These are phyloP conservation scores for Pterophyllum scalare DNA, from an alignment of 2,113 vertebrate genomes.

Conservation along the genomic window DNA sequence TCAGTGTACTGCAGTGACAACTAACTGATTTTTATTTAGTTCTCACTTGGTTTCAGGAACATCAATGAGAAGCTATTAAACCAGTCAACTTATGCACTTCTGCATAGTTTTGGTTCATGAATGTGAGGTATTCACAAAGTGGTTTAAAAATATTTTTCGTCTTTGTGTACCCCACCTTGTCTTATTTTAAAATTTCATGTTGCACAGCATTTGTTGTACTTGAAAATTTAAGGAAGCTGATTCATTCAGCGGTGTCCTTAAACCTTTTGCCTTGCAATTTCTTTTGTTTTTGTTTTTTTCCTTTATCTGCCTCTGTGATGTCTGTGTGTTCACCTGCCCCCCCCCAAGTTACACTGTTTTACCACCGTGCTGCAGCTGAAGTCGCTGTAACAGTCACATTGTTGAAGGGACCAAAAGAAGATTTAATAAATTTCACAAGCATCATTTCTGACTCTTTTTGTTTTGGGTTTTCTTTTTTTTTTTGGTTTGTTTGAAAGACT, in stretches of 20 bases:
- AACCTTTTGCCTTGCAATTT: slow-evolving; percentile 12
- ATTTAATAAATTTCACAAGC: slow-evolving; percentile 98
- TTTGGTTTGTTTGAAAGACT: neutral
- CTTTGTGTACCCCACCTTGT: neutral
- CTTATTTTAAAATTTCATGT: neutral
- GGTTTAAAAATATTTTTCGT: slow-evolving; percentile 10
- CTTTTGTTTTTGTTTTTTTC: neutral
- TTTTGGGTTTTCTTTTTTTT: too few relatives aligned
- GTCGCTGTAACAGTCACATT: slow-evolving; percentile 71
- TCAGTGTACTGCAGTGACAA: slow-evolving; percentile 58
- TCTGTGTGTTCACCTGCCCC: neutral
- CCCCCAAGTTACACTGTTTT: slow-evolving; percentile 1
- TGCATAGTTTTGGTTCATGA: slow-evolving; percentile 81
- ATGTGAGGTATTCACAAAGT: neutral
- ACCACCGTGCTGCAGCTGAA: slow-evolving; percentile 32
- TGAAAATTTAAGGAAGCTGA: slow-evolving; percentile 5
- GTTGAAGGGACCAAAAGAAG: slow-evolving; percentile 93
- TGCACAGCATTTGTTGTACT: slow-evolving; percentile 8
- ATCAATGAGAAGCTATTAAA: slow-evolving; percentile 40
- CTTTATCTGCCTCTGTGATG: slow-evolving; percentile 23
- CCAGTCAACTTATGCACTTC: slow-evolving; percentile 78
- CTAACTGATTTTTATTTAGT: slow-evolving; percentile 45
- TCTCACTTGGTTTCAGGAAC: slow-evolving; percentile 33
- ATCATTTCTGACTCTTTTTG: slow-evolving; percentile 62
- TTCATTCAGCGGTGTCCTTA: slow-evolving; percentile 17